Base-by-base conservation (phyloP, 2,888 invertebrate species). In the Andrena praecox region DNA sequence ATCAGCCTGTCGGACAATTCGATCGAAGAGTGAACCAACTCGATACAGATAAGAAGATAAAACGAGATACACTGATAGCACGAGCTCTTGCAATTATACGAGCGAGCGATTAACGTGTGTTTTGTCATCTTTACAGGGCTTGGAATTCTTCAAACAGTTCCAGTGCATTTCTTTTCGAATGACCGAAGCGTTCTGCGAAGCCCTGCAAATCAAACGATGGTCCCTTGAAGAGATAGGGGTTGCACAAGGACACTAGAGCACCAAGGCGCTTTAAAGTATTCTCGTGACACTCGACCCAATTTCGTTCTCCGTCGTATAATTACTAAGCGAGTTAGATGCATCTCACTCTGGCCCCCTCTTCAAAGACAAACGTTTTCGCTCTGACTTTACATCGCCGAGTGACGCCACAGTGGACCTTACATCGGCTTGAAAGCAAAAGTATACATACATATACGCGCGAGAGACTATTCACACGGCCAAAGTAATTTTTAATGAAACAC, bases 271-370 rank as follows among this genome's bases (percentile, higher is more conserved):
- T 73, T 63, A 75, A 80, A 85, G 85, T 63, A 82, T 85, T 85
- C 84, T 81, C 72, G 48, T 71, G 64, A 24, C 78, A 79, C 88
- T 88, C 79, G 88, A 89, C 87, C 88, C 72, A 84, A 80, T 82
- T 85, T 85, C 66, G 42, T 75, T 62, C 67, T 50, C 20, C 59
- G 33, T 54, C 31, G 63, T 50, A 50, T 79, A 77, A 78, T 81
- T 81, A 74, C 70, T 72, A 56, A 78, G 70, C 50, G 62, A 60
- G 56, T 70, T 76, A 63, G 54, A 33, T 48, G 67, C 68, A 68
- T 24, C 48, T 29, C 52, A 31, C 52, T 56, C 27, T 56, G 42
- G 16, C 16, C 42, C 4, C 50, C 4, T 7, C 35, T 64, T 63
- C 56, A 24, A n/a, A 59, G n/a, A 27, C 48, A 62, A 59, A 50